Evolutionary conservation across 2,113 vertebrate genomes (phyloP), one percentile per base, ranked within the genome.

Genomic region (Acrocephalus arundinaceus): DNA sequence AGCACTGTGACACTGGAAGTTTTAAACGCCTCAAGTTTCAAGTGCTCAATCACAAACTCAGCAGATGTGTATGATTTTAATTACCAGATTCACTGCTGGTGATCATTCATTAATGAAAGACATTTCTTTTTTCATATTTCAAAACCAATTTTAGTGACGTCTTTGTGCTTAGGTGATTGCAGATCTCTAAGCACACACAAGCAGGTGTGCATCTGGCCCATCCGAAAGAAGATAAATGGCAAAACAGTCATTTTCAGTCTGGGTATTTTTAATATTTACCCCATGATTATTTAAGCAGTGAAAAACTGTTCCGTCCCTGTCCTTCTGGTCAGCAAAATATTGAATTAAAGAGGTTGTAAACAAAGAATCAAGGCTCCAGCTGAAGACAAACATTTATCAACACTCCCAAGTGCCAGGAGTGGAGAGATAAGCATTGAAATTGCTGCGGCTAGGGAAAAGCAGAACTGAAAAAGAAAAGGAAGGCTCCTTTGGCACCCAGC

Each of bases 351-450:
- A 57, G 45, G 5, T 37, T 3, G 1, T 82, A 87, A 94, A 91
- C 65, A 94, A 92, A 92, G 35, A 81, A 81, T 75, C 85, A 78
- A 94, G 79, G 80, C 76, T 94, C 35, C 89, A 92, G 55, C 28
- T 61, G 45, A 92, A 90, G 39, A 84, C 21, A 92, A 93, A 88
- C 68, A 86, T 62, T 77, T 93, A 92, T 68, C 90, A 91, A 48
- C 52, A 55, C 58, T 70, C 68, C 24, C 37, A 85, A 90, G 76
- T 73, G 46, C 61, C 48, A 86, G 30, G 24, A 77, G 15, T 45
- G 21, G 22, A 37, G 68, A 95, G 35, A 94, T 80, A 96, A 90
- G 63, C 61, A 84, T 4, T 82, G 52, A 89, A 86, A 91, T 79
- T 74, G 22, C 59, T 65, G 58, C 4, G 1, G 77, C 22, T 59